Evolutionary conservation across 2,888 invertebrate genomes (phyloP).

Genomic region (Aethes cnicana): DNA sequence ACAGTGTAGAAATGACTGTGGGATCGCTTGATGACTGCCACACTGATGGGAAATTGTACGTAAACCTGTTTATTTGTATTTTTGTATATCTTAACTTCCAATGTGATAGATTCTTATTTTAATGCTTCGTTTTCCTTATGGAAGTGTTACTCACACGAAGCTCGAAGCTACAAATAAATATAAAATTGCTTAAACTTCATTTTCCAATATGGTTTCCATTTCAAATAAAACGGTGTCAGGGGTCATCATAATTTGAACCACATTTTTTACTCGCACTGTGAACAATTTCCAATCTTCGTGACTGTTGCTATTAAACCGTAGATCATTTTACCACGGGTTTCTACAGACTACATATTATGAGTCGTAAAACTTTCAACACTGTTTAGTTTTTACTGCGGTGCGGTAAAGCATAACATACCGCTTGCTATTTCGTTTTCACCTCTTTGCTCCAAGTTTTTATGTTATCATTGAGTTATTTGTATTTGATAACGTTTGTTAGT

Average conservation of each 20-base stretch:
- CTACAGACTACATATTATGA: conserved; percentile 18
- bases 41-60: conserved; percentile 79
- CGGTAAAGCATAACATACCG: conserved; percentile 9
- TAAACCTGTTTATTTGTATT: conserved; percentile 32
- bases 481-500: not conserved
- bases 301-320: not conserved
- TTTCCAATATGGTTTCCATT: not conserved
- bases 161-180: too few relatives aligned
- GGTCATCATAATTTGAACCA: conserved; percentile 9
- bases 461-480: conserved; percentile 4
- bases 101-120: not conserved
- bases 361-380: conserved; percentile 26
- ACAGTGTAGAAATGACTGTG: conserved; percentile 69
- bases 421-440: conserved; percentile 1
- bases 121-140: too few relatives aligned
- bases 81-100: not conserved
- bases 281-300: not conserved
- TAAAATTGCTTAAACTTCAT: too few relatives aligned
- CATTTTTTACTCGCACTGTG: not conserved
- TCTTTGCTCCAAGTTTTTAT: not conserved
- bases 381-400: conserved; percentile 26
- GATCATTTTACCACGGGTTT: conserved; percentile 10
- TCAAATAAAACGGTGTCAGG: conserved; percentile 15
- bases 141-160: too few relatives aligned
- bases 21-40: conserved; percentile 59